Conservation (phyloP, 2,888 invertebrate genomes). For the Tromatobia lineatoria region DNA sequence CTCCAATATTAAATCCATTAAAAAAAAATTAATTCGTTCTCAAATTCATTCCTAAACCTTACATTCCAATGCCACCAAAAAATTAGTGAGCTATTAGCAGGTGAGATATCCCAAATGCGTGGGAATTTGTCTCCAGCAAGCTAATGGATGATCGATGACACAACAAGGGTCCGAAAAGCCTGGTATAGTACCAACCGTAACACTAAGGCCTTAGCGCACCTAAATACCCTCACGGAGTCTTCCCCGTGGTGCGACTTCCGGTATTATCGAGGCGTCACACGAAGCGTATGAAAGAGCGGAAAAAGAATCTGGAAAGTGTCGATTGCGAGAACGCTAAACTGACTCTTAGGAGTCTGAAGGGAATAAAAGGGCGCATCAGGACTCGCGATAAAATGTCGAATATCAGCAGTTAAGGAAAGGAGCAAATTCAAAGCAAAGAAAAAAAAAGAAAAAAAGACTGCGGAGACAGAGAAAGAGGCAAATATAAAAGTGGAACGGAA, state of each 20-base stretch:
- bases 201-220: not conserved
- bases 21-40: not conserved
- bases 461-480: constrained; percentile 22
- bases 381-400: constrained; percentile 40
- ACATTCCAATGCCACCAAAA: not conserved
- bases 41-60: not conserved
- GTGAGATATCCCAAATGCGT: not conserved
- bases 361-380: constrained; percentile 23
- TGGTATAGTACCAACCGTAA: too few species aligned
- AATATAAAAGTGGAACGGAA: constrained; percentile 58
- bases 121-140: constrained; percentile 1
- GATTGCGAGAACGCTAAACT: constrained; percentile 24
- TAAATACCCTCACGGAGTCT: not conserved
- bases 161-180: constrained; percentile 13
- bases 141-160: constrained; percentile 30
- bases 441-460: not conserved
- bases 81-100: not conserved
- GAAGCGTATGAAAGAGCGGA: not conserved
- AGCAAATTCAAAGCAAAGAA: not conserved
- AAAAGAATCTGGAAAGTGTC: constrained; percentile 23
- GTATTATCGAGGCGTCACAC: not conserved
- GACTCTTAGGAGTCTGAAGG: constrained; percentile 2
- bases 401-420: not conserved
- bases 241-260: constrained; percentile 21
- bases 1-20: not conserved